Conservation (phyloP, 1,140 invertebrate genomes). For the Trichoplusia ni region DNA sequence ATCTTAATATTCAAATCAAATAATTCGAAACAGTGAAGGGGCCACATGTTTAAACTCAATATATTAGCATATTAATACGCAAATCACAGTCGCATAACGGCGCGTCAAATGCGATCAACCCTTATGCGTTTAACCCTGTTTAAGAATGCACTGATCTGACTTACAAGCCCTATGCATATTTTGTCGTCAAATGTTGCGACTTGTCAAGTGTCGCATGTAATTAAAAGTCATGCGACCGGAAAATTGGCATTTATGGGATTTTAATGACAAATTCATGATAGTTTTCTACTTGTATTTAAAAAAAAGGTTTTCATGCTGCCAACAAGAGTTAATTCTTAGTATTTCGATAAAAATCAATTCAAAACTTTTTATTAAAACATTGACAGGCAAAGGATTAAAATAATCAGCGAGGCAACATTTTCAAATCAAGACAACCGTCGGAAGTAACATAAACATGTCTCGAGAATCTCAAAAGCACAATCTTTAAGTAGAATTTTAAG, state of each 20-base stretch:
- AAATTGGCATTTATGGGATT: constrained; percentile 26
- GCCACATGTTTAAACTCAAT: constrained; percentile 10
- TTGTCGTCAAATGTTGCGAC: constrained; percentile 30
- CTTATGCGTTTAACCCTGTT: constrained; percentile 48
- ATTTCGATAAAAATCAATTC: neutral
- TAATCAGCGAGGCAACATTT: constrained; percentile 14
- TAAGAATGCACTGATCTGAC: constrained; percentile 33
- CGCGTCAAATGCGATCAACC: constrained; percentile 36
- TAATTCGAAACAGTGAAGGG: neutral
- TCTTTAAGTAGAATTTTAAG: constrained; percentile 47
- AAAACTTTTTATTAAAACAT: neutral
- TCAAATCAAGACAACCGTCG: constrained; percentile 14
- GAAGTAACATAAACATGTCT: constrained; percentile 30
- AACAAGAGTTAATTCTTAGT: neutral
- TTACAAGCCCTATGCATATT: constrained; percentile 45
- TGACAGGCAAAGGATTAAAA: neutral
- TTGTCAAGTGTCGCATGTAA: constrained; percentile 31
- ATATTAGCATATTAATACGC: constrained; percentile 48
- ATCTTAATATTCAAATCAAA: constrained; percentile 13
- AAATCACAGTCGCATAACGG: constrained; percentile 38
- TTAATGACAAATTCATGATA: too few species aligned
- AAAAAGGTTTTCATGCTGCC: too few species aligned
- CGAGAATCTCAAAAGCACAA: constrained; percentile 33
- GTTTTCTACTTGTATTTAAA: too few species aligned
- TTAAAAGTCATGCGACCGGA: constrained; percentile 33